phyloP scores from a whole-genome alignment of 1,140 invertebrate species.

The Camponotus floridanus region DNA sequence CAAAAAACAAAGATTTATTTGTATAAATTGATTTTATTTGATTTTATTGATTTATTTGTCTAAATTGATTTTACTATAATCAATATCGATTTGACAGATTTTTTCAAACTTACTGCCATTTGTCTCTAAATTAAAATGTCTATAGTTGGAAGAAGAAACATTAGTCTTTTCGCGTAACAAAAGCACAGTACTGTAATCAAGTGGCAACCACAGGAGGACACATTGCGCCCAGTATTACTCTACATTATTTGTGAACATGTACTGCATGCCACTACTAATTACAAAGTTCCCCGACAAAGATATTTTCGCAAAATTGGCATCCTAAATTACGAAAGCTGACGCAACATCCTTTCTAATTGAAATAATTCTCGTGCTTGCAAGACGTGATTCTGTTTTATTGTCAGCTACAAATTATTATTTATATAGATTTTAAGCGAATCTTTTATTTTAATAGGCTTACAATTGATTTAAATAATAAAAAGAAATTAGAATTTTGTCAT shows the following conservation, averaged over 20 bases:
- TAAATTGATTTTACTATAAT: neutral
- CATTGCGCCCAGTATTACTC: conserved; percentile 37
- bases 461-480: neutral
- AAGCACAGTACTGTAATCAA: conserved; percentile 42
- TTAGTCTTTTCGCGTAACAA: conserved; percentile 9
- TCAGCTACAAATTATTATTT: neutral
- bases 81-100: neutral
- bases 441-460: neutral
- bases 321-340: conserved; percentile 30
- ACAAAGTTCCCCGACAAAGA: conserved; percentile 48
- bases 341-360: conserved; percentile 29
- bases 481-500: neutral
- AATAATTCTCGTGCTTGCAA: conserved; percentile 36
- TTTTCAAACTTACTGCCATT: neutral
- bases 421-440: neutral
- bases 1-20: neutral
- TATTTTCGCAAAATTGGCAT: conserved; percentile 54
- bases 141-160: neutral
- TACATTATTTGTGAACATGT: conserved; percentile 46
- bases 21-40: neutral
- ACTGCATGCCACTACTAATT: conserved; percentile 49
- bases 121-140: neutral
- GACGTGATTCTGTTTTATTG: conserved; percentile 7
- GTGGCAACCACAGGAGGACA: conserved; percentile 6
- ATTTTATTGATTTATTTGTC: neutral